Conservation (phyloP, 2,888 invertebrate genomes). For the Mythimna lalbum region DNA sequence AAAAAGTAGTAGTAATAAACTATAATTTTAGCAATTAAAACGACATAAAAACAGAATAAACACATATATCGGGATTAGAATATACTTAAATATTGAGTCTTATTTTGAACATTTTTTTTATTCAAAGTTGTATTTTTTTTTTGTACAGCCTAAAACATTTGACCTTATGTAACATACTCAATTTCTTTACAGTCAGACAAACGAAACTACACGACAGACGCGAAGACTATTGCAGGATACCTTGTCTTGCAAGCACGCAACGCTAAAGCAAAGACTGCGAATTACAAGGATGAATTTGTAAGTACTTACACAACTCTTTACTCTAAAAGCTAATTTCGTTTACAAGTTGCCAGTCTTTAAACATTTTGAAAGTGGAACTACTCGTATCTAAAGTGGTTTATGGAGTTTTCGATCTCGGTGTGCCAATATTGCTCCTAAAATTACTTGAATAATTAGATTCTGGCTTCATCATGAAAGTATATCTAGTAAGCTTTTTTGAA, state of each 20-base stretch:
- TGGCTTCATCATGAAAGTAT: neutral
- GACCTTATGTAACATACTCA: slow-evolving; percentile 16
- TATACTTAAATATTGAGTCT: neutral
- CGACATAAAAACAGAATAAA: neutral
- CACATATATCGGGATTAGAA: neutral
- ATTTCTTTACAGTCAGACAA: slow-evolving; percentile 77
- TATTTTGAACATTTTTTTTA: neutral
- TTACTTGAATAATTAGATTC: neutral
- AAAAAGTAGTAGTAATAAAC: neutral
- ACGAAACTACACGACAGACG: slow-evolving; percentile 74
- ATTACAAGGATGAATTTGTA: slow-evolving; percentile 84
- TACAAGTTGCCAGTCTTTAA: neutral
- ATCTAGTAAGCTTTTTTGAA: neutral
- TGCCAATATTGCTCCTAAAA: neutral
- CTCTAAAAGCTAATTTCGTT: slow-evolving; percentile 24
- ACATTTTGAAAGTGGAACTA: neutral
- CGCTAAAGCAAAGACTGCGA: slow-evolving; percentile 72
- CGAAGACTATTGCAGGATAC: slow-evolving; percentile 72
- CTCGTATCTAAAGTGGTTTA: slow-evolving; percentile 5
- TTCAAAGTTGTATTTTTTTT: neutral
- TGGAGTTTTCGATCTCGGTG: neutral
- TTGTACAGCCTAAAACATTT: neutral
- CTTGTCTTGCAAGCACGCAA: slow-evolving; percentile 76
- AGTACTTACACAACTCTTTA: slow-evolving; percentile 74
- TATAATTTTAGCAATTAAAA: neutral